Evolutionary conservation across 2,113 vertebrate genomes (phyloP).

Genomic region (Sisor rabdophorus): DNA sequence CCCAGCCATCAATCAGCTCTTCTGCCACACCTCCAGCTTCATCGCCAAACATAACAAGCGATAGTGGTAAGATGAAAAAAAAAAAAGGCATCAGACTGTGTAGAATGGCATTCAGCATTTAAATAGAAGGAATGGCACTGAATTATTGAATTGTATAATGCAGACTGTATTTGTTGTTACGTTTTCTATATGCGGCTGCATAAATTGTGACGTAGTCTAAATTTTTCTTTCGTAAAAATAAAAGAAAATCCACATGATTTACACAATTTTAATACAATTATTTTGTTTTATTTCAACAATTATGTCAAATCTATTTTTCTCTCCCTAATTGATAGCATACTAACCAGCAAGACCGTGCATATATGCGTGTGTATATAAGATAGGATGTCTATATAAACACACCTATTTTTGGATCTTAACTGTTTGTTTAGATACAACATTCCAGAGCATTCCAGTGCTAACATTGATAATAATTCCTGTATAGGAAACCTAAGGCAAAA

Average conservation of each 20-base stretch:
- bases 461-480: not conserved
- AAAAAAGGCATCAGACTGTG: not conserved
- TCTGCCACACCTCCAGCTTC: conserved; percentile 69
- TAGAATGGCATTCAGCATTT: not conserved
- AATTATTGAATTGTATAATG: not conserved
- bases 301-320: too few species aligned
- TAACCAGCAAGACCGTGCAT: too few species aligned
- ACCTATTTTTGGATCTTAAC: not conserved
- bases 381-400: not conserved
- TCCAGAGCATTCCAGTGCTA: not conserved
- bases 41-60: conserved; percentile 61
- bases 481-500: not conserved
- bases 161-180: not conserved
- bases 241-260: not conserved
- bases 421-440: not conserved
- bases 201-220: too few species aligned
- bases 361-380: too few species aligned
- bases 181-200: too few species aligned
- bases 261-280: not conserved
- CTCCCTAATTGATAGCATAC: too few species aligned
- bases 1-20: conserved; percentile 68
- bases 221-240: too few species aligned
- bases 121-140: not conserved
- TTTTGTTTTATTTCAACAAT: not conserved
- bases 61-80: conserved; percentile 65